Base-by-base conservation (phyloP, 2,888 invertebrate species). In the Lobophora halterata region DNA sequence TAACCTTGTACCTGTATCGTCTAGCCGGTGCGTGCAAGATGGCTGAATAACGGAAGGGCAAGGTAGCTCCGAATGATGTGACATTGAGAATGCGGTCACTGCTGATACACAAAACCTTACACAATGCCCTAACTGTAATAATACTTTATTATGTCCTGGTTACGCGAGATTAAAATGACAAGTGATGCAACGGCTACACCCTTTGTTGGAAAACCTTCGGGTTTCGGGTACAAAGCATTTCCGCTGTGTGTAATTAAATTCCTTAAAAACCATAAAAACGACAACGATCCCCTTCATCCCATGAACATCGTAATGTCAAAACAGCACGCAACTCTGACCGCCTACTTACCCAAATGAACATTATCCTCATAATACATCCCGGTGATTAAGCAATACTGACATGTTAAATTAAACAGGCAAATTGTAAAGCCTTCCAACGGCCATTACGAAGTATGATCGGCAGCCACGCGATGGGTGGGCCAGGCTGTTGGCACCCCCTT, bases 401-500 rank as follows among this genome's bases (percentile, higher is more conserved):
- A 57, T 57, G 52, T 64, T 46, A 45, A 58, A 58, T 54, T 54
- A 58, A 58, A 60, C 46, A 40, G 47, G 55, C 33, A 50, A 52
- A 52, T 57, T 61, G 51, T 49, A 56, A 56, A 59, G 58, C 55
- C 56, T 57, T 58, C 59, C 55, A 58, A 61, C 50, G 56, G 45
- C 47, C 47, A 49, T 58, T 55, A 55, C 37, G 45, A 46, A 46
- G 49, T 60, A 66, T 57, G 62, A 58, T 53, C 49, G 42, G 55
- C 26, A 37, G 49, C 61, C 65, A 71, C 71, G 73, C 72, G 48
- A 70, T 58, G 67, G 64, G 63, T 58, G 64, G 61, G 52, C 44
- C n/a, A n/a, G n/a, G n/a, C n/a, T n/a, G n/a, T n/a, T n/a, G n/a
- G 24, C 45, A 11, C 38, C 52, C 52, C 53, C 50, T 48, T 52